Evolutionary conservation across 2,888 invertebrate species (phyloP).

Genomic region (Amblyjoppa fuscipennis): DNA sequence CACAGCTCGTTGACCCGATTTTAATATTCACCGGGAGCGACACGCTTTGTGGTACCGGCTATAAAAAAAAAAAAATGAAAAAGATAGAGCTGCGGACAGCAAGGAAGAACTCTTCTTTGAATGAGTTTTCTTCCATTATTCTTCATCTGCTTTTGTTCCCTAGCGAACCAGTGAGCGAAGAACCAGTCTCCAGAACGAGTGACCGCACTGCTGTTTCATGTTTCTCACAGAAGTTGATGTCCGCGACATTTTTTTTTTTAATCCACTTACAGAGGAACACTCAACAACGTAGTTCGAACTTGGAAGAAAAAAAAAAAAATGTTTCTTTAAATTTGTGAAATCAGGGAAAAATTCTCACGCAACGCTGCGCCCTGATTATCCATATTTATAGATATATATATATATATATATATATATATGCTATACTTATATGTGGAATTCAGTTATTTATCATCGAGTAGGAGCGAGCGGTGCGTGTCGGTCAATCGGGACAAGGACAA

Average conservation of each 20-base stretch:
- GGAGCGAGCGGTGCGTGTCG: slow-evolving; percentile 45
- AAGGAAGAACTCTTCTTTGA: slow-evolving; percentile 20
- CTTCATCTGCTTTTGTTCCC: slow-evolving; percentile 41
- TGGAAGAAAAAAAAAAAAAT: not conserved
- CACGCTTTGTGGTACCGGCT: slow-evolving; percentile 49
- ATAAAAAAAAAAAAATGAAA: slow-evolving; percentile 21
- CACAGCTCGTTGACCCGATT: slow-evolving; percentile 50
- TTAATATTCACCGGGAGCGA: slow-evolving; percentile 41
- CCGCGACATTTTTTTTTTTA: not conserved
- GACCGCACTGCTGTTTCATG: slow-evolving; percentile 33
- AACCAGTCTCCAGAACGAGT: slow-evolving; percentile 45
- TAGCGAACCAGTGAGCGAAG: slow-evolving; percentile 15
- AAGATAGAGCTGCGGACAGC: slow-evolving; percentile 2
- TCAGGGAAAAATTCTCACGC: not conserved
- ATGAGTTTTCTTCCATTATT: slow-evolving; percentile 40
- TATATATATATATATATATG: not conserved
- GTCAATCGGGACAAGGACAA: slow-evolving; percentile 64
- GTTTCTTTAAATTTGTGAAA: not conserved
- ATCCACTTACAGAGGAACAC: not conserved
- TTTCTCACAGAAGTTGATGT: slow-evolving; percentile 22
- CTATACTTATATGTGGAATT: not conserved
- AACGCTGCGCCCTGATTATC: not conserved
- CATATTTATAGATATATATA: not conserved
- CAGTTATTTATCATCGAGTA: slow-evolving; percentile 20
- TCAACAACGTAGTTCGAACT: not conserved